Evolutionary conservation across 2,797 vertebrate species (phyloP), one percentile per base, ranked within the genome.

Genomic region (Malacoctenus gilli): DNA sequence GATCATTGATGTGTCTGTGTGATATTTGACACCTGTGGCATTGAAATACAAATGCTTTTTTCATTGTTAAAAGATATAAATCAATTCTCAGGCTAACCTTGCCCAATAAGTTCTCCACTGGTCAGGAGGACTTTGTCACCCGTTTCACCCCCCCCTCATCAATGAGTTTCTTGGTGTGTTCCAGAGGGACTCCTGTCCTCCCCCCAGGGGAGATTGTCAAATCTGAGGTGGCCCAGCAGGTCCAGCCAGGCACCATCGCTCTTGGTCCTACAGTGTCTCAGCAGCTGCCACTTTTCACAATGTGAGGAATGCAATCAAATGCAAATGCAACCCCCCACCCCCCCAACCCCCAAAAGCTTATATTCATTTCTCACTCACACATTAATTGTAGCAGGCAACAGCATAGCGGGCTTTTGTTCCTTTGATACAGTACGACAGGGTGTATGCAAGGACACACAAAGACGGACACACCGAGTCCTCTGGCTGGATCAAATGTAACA

Each of bases 291-390:
- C 59, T 46, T 63, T 67, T 79, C 69, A 82, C 77, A 77, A 63
- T 56, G 75, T 47, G 40, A 81, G 74, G 75, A 83, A 87, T 85
- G 81, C 64, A 80, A 78, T 87, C 82, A 84, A 69, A 91, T 85
- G 85, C 75, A 87, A 89, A 91, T 85, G 72, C 19, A 13, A 63
- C 43, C 60, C 65, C 48, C n/a, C n/a, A n/a, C n/a, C n/a, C n/a
- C n/a, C n/a, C n/a, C n/a, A n/a, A n/a, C n/a, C 23, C 1, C 23
- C 23, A 4, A n/a, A n/a, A n/a, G 40, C 71, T 71, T 59, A 52
- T 56, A 64, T 64, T 55, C 42, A 71, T 56, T 68, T 67, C 58
- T 73, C 61, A 57, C 60, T 73, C 50, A 15, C 20, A 63, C 61
- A 65, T 68, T 70, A 68, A 71, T 40, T 72, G 62, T 54, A 68